These are phyloP conservation scores for Odontomyia ornata DNA, from an alignment of 2,888 invertebrate genomes.

Conservation along the genomic window DNA sequence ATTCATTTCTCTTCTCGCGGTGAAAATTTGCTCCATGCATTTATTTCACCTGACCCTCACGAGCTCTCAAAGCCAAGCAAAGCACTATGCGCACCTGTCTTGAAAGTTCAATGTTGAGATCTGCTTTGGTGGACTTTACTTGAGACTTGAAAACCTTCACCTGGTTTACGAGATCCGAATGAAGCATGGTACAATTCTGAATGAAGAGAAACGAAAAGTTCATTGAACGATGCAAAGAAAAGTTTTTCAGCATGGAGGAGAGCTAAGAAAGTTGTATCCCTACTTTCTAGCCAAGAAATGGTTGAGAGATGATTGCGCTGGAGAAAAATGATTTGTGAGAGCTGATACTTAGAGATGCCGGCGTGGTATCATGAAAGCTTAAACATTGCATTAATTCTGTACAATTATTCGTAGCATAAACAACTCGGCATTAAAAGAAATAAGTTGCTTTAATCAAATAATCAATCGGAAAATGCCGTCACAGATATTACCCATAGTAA, in stretches of 20 bases:
- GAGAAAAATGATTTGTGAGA: background rate
- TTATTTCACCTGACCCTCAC: slow-evolving; percentile 22
- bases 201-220: slow-evolving; percentile 45
- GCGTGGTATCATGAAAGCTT: background rate
- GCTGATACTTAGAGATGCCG: background rate
- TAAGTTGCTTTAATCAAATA: background rate
- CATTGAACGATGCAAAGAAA: slow-evolving; percentile 45
- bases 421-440: background rate
- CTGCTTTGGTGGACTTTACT: background rate
- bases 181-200: background rate
- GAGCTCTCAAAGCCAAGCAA: background rate
- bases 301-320: background rate
- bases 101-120: slow-evolving; percentile 22
- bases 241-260: background rate
- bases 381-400: background rate
- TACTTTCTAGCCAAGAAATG: background rate
- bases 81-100: slow-evolving; percentile 36
- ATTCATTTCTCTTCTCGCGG: slow-evolving; percentile 34
- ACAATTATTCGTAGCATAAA: background rate
- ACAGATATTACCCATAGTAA: too few species aligned
- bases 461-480: too few species aligned
- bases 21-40: background rate
- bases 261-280: slow-evolving; percentile 26
- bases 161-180: background rate
- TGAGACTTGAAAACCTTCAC: slow-evolving; percentile 23